Evolutionary conservation across 2,888 invertebrate species (phyloP), one percentile per base, ranked within the genome.

Genomic region (Scotopteryx bipunctaria): DNA sequence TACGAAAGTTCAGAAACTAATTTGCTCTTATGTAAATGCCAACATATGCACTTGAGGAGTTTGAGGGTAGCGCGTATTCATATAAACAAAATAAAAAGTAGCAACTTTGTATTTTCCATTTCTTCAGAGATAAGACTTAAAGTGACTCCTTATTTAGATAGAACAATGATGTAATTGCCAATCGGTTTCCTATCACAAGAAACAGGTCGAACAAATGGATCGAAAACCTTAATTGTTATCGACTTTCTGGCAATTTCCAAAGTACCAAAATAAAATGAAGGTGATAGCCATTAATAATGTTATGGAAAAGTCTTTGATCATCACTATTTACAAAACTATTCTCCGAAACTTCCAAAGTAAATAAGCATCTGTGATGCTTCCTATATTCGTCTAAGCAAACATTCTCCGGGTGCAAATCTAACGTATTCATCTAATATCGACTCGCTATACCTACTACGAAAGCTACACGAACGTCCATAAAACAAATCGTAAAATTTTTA

Each of bases 291-390:
- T 11, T 37, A 21, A 13, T 2, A 21, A 25, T 31, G 23, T 27
- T 32, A 37, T 51, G 31, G n/a, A 17, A 49, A 27, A 42, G 33
- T 48, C 59, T 61, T 59, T 62, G 57, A 57, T 61, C 57, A 56
- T n/a, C 11, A 42, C 11, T 27, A 49, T 48, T 40, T 52, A 51
- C 51, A 41, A 49, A 57, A 50, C 8, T 13, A 21, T 33, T 51
- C 41, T 52, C 38, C 43, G 60, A 61, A 64, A 63, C 57, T 64
- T 71, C 61, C 62, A 68, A 69, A 61, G 66, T 67, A 70, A 73
- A 75, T 66, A 71, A 55, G 43, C 54, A 44, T 59, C 61, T 56
- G 57, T 58, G 63, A 59, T 44, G 63, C 61, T 71, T 66, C 61
- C 68, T 75, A 71, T 63, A 32, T 45, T 35, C 40, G 51, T 35